Evolutionary conservation across 2,888 invertebrate genomes (phyloP), one percentile per base, ranked within the genome.

Genomic region (Heliconius erato): DNA sequence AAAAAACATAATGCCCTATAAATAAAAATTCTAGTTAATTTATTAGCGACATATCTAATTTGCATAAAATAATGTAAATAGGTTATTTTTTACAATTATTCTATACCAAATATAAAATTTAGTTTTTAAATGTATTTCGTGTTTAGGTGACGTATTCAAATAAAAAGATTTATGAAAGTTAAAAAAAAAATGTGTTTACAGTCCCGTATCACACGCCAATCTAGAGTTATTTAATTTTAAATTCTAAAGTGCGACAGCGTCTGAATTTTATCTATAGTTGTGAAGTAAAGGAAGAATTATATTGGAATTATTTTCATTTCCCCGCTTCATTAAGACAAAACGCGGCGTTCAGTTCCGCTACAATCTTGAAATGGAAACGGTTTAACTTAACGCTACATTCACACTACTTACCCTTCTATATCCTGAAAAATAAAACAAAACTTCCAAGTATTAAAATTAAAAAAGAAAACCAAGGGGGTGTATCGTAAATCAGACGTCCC

Each of bases 401-500:
- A 54, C 9, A 26, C 14, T 26, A 12, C 7, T 4, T 14, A 26
- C n/a, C n/a, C 65, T 65, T 12, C 65, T 28, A 65, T 54, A 54
- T 19, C 2, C 65, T 26, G 28, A 67, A 67, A 28, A 3, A 16
- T 5, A 67, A 32, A 28, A 67, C 28, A 67, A 67, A 59, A 63
- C 6, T 6, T 7, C 63, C n/a, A 63, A 84, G 86, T 86, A 86
- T 86, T 85, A 87, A 90, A 90, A 90, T 91, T 90, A 90, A 90
- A 89, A 91, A 91, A 89, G 89, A 88, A 90, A 90, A 26, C 16
- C 49, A 26, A 28, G 44, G 72, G 72, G 89, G 89, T 89, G 90
- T 89, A 89, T 92, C 93, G 94, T 95, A 95, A 95, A 95, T 95
- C 95, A 95, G 94, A 87, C 94, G 94, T 92, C 94, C 94, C 94